phyloP scores from a whole-genome alignment of 1,140 invertebrate genomes.

The Cydia strobilella region DNA sequence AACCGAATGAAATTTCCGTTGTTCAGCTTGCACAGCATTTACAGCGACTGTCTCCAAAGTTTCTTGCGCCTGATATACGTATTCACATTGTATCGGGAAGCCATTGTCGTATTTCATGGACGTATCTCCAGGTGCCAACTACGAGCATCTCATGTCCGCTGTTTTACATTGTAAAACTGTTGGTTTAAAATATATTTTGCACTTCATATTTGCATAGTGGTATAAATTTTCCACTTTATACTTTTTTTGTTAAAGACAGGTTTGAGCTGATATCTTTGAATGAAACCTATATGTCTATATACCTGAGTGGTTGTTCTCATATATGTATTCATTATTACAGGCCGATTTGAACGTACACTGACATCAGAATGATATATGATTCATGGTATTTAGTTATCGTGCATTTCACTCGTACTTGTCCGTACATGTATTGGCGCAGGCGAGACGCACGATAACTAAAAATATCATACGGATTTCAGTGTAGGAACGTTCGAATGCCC shows the following conservation, averaged over 20 bases:
- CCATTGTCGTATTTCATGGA: conserved; percentile 53
- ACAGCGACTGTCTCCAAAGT: conserved; percentile 23
- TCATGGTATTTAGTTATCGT: too few species aligned
- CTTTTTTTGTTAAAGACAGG: background rate
- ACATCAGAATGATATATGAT: too few species aligned
- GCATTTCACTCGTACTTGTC: too few species aligned
- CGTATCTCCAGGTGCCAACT: conserved; percentile 52
- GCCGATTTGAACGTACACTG: too few species aligned
- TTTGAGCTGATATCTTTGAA: background rate
- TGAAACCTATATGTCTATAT: background rate
- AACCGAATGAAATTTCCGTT: conserved; percentile 27
- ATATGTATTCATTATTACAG: too few species aligned
- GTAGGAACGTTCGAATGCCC: too few species aligned
- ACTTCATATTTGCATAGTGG: background rate
- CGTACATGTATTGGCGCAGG: too few species aligned
- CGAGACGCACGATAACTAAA: too few species aligned
- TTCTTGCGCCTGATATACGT: conserved; percentile 42
- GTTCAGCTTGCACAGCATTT: background rate
- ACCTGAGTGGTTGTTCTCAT: too few species aligned
- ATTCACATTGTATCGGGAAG: conserved; percentile 59
- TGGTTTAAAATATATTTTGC: conserved; percentile 41
- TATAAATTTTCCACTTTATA: background rate
- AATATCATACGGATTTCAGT: too few species aligned
- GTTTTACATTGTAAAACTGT: conserved; percentile 48
- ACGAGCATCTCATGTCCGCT: conserved; percentile 38